Evolutionary conservation across 2,113 vertebrate genomes (phyloP), one percentile per base, ranked within the genome.

Genomic region (Hucho hucho): DNA sequence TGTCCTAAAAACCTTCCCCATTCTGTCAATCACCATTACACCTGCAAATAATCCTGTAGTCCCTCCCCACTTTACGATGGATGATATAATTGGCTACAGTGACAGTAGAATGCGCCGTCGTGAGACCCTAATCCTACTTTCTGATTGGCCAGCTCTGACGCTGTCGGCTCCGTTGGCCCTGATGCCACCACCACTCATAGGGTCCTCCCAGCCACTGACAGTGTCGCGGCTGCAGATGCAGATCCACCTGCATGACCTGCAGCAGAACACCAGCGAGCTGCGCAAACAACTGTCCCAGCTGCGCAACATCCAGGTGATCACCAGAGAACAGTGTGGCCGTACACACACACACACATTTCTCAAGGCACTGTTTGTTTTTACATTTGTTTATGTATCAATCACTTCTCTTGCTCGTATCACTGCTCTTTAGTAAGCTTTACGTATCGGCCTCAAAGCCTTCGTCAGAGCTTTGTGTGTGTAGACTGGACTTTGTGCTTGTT

Each of bases 211-310:
- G 91, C 92, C 95, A 47, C 94, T 95, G 0, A 84, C 91, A 0
- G 88, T 97, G 91, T 96, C 92, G 53, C 95, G 95, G 1, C 83
- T 95, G 80, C 97, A 98, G 90, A 97, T 99, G 97, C 97, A 98
- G 90, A 92, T 96, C 79, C 97, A 97, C 78, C 93, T 99, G 13
- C 95, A 95, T 1, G 95, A 95, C 87, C 93, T 99, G 79, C 97
- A 98, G 89, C 96, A 94, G 84, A 98, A 96, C 78, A 94, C 97
- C 83, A 93, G 92, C 4, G 95, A 96, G 13, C 94, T 99, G 82
- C 95, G 96, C 56, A 94, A 94, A 81, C 97, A 99, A 82, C 95
- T 99, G 47, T 95, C 95, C 77, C 96, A 98, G 87, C 83, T 99
- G 64, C 94, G 93, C 83, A 96, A 97, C 82, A 91, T 98, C 77